phyloP scores from a whole-genome alignment of 2,888 invertebrate species.

The Ditylenchus weischeri region DNA sequence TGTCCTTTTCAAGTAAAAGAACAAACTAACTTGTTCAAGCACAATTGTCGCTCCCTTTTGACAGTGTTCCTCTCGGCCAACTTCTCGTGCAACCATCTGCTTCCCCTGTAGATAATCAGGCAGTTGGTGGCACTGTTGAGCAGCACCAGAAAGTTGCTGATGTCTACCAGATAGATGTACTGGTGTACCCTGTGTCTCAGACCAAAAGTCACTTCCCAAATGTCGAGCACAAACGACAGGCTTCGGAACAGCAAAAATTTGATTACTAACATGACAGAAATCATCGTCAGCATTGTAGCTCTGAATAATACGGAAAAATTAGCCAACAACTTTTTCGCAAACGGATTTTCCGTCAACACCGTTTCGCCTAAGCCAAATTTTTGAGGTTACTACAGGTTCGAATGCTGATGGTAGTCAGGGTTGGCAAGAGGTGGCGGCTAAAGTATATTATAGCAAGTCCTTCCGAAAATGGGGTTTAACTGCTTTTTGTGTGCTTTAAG shows the following conservation, averaged over 20 bases:
- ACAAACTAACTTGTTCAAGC: constrained; percentile 37
- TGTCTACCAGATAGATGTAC: constrained; percentile 39
- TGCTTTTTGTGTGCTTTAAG: no score
- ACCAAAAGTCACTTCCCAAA: constrained; percentile 45
- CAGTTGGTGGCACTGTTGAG: constrained; percentile 56
- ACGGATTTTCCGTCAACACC: no score
- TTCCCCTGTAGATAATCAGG: constrained; percentile 46
- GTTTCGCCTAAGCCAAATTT: no score
- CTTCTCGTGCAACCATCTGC: constrained; percentile 44
- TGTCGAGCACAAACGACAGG: constrained; percentile 47
- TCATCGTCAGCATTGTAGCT: constrained; percentile 50
- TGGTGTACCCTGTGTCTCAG: constrained; percentile 29
- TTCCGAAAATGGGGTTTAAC: no score
- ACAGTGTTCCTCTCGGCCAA: constrained; percentile 45
- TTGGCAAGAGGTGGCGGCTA: no score
- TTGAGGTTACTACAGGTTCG: no score
- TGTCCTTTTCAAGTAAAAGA: no score
- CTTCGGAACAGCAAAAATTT: constrained; percentile 50
- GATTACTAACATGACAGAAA: constrained; percentile 48
- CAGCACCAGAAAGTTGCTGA: constrained; percentile 48
- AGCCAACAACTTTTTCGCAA: not conserved
- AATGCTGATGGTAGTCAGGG: no score
- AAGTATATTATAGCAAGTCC: no score
- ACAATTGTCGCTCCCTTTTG: constrained; percentile 50
- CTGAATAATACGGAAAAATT: constrained; percentile 22